A percentile compares a stretch with the other conserved stretches of the same genome.
These are phyloP conservation scores for Anagrus nilaparvatae DNA, from an alignment of 1,140 invertebrate species.

Conservation along the genomic window DNA sequence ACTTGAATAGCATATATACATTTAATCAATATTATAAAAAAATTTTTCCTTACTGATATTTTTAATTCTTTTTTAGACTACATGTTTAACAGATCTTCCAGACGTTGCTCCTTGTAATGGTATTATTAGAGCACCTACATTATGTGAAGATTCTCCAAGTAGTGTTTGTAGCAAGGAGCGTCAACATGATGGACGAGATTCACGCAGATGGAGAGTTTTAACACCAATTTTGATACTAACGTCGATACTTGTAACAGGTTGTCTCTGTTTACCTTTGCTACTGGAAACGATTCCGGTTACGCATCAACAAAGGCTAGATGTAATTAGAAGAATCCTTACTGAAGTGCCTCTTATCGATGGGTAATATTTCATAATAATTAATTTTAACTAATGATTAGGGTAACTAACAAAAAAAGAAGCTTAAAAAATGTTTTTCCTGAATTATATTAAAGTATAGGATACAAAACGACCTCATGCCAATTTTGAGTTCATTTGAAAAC, in stretches of 20 bases:
- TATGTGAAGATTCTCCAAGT: slow-evolving; percentile 37
- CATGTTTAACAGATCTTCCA: slow-evolving; percentile 44
- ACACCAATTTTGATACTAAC: slow-evolving; percentile 38
- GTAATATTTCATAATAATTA: too few relatives aligned
- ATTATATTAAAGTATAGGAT: too few relatives aligned
- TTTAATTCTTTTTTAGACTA: slow-evolving; percentile 40
- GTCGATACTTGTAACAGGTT: slow-evolving; percentile 38
- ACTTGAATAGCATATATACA: too few relatives aligned
- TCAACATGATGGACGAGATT: slow-evolving; percentile 26
- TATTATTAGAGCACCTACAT: slow-evolving; percentile 36
- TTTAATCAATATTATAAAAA: too few relatives aligned
- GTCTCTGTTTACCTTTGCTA: slow-evolving; percentile 41
- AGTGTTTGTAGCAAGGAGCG: slow-evolving; percentile 39
- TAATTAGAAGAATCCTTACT: slow-evolving; percentile 47
- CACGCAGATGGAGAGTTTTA: slow-evolving; percentile 37
- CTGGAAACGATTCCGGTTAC: slow-evolving; percentile 40
- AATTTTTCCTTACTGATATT: too few relatives aligned
- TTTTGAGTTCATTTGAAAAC: too few relatives aligned
- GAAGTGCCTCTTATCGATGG: slow-evolving; percentile 54
- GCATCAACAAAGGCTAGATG: slow-evolving; percentile 42
- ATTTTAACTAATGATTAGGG: too few relatives aligned
- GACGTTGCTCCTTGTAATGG: slow-evolving; percentile 43
- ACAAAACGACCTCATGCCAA: too few relatives aligned
- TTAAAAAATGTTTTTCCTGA: too few relatives aligned
- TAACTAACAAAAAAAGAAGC: too few relatives aligned